phyloP scores from a whole-genome alignment of 2,888 invertebrate genomes.

The Brenthis hecate region DNA sequence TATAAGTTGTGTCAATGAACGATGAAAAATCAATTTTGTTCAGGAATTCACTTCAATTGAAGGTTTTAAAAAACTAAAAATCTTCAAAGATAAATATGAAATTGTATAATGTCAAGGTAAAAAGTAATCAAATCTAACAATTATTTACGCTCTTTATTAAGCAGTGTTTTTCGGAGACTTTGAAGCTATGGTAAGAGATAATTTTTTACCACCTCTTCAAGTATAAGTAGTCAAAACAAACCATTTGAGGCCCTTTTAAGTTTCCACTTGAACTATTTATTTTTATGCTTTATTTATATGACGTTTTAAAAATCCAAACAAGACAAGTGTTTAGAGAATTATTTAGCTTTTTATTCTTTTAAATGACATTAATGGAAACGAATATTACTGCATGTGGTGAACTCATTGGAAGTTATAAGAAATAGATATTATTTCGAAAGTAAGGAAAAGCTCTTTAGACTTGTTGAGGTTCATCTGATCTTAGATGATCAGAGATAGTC shows the following conservation, averaged over 20 bases:
- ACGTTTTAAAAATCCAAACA: conserved; percentile 24
- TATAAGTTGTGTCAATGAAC: too few relatives aligned
- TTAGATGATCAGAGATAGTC: too few relatives aligned
- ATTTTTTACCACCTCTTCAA: conserved; percentile 63
- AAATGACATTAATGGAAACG: conserved; percentile 1
- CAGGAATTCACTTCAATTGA: too few relatives aligned
- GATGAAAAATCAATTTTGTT: too few relatives aligned
- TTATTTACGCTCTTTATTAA: neutral
- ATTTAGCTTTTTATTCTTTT: neutral
- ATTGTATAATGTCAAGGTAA: neutral
- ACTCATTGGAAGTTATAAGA: too few relatives aligned
- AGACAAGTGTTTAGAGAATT: conserved; percentile 16
- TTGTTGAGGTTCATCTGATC: too few relatives aligned
- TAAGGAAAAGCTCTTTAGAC: too few relatives aligned
- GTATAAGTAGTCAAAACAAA: conserved; percentile 77
- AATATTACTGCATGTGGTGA: too few relatives aligned
- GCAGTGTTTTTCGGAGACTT: conserved; percentile 48
- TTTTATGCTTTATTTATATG: conserved; percentile 68
- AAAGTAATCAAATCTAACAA: neutral
- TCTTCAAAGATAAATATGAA: neutral
- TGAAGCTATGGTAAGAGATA: conserved; percentile 66
- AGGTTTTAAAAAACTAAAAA: too few relatives aligned
- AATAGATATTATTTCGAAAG: too few relatives aligned
- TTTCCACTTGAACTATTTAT: conserved; percentile 74
- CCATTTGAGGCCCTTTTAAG: conserved; percentile 71